Percentiles rank a stretch among this genome's conserved stretches.
Evolutionary conservation across 2,797 vertebrate genomes (phyloP).

Genomic region (Melanogrammus aeglefinus): DNA sequence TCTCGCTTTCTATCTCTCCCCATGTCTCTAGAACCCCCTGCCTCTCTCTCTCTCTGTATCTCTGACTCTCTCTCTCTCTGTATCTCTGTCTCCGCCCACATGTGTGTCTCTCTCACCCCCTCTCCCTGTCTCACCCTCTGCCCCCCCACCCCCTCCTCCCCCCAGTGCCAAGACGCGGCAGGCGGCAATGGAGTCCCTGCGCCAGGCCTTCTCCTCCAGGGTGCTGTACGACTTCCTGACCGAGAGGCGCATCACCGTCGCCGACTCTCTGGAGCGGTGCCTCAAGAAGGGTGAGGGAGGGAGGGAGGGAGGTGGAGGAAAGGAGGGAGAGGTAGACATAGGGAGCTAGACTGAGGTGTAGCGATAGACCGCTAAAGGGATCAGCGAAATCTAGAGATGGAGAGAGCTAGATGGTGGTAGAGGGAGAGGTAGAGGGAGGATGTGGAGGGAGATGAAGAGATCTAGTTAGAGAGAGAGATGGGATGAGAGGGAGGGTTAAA

Average conservation of each 20-base stretch:
- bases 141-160: not conserved
- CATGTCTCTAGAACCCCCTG: not conserved
- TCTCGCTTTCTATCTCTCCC: conserved; percentile 21
- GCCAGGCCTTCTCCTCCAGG: conserved; percentile 81
- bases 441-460: too few species aligned
- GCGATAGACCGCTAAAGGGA: too few species aligned
- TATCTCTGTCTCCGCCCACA: too few species aligned
- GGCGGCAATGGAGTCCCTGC: conserved; percentile 81
- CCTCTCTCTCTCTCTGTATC: too few species aligned
- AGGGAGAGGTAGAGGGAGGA: too few species aligned
- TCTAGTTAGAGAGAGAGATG: too few species aligned
- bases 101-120: too few species aligned
- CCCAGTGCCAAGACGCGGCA: conserved; percentile 78
- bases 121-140: not conserved
- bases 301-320: not conserved
- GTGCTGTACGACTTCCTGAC: conserved; percentile 82
- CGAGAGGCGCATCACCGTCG: conserved; percentile 82
- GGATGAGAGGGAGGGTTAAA: too few species aligned
- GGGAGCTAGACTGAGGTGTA: not conserved
- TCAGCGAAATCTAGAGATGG: too few species aligned
- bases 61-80: not conserved
- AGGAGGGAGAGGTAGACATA: not conserved
- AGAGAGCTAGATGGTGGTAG: too few species aligned
- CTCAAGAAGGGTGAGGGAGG: conserved; percentile 71
- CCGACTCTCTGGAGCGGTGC: conserved; percentile 87